Base-by-base conservation (phyloP, 2,888 invertebrate genomes). In the Caenorhabditis wallacei region DNA sequence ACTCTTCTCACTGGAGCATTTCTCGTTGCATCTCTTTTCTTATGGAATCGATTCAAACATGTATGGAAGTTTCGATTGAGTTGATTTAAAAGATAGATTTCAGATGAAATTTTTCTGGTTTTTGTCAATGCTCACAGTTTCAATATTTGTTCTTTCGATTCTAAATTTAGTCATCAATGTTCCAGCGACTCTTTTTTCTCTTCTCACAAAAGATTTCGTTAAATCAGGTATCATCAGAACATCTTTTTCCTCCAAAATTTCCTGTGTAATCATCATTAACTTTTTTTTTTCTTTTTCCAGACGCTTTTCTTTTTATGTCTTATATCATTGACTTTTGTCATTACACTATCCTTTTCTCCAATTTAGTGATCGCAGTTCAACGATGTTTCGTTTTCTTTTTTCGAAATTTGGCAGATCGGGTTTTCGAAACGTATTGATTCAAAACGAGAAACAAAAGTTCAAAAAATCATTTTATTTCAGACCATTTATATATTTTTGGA, bases 51-150 rank as follows among this genome's bases (percentile, higher is more conserved):
- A 13, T 75, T 81, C 26, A 70, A 63, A 35, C 24, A 54, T n/a
- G 79, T 78, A n/a, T 40, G 20, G 1, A 57, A 13, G 16, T 1
- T 2, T 18, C 18, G 30, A n/a, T 1, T 16, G 30, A 16, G 13
- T 54, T 22, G 26, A 7, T 11, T 13, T 8, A 13, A 26, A 16
- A 24, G 20, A 8, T 24, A 8, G 13, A 13, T 56, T 64, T 66
- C 66, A 70, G 74, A 75, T 81, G 69, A 66, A 75, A 24, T 81
- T 81, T 24, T 81, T 81, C 59, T 81, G 74, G 81, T 54, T 81
- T 18, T 53, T 81, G 0, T 51, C 43, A 1, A 64, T 75, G 30
- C 40, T 81, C 8, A 75, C 64, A 0, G n/a, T 75, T 1, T 61
- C 75, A 5, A 75, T 81, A 16, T 81, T 81, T 20, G 24, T 81